phyloP scores from a whole-genome alignment of 2,797 vertebrate species.

The Lagorchestes hirsutus region DNA sequence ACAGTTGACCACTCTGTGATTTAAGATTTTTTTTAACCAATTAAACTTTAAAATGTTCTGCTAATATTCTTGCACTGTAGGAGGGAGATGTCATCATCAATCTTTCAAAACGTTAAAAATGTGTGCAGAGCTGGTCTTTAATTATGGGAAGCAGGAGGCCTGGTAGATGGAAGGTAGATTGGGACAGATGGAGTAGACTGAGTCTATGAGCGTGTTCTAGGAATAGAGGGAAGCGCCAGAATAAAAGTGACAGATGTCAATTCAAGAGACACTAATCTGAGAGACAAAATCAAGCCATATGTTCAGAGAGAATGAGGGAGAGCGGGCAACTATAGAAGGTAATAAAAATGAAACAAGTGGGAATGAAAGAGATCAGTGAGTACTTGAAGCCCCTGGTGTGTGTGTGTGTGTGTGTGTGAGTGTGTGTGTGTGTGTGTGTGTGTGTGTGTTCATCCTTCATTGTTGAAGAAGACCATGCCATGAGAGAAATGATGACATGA shows the following conservation, averaged over 20 bases:
- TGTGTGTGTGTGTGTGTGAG: too few relatives aligned
- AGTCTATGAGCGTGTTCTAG: not conserved
- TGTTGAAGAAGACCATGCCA: too few relatives aligned
- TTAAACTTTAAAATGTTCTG: not conserved
- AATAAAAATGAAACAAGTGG: not conserved
- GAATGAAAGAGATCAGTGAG: not conserved
- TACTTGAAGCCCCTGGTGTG: not conserved
- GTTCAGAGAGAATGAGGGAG: not conserved
- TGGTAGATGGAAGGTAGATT: not conserved
- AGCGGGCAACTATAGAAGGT: not conserved
- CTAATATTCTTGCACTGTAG: not conserved
- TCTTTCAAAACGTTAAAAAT: not conserved
- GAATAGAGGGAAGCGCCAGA: not conserved
- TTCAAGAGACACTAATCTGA: not conserved
- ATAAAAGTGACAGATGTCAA: not conserved
- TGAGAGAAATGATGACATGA: too few relatives aligned
- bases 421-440: too few relatives aligned
- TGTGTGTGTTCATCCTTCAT: too few relatives aligned
- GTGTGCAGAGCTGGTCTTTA: not conserved
- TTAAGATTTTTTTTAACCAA: not conserved
- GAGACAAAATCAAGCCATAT: not conserved
- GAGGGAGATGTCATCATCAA: not conserved
- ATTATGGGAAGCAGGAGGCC: not conserved
- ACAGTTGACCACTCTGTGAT: too few relatives aligned
- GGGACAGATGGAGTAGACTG: not conserved